These are phyloP conservation scores for Pogonocherus hispidulus DNA, from an alignment of 2,888 invertebrate species.

Conservation along the genomic window DNA sequence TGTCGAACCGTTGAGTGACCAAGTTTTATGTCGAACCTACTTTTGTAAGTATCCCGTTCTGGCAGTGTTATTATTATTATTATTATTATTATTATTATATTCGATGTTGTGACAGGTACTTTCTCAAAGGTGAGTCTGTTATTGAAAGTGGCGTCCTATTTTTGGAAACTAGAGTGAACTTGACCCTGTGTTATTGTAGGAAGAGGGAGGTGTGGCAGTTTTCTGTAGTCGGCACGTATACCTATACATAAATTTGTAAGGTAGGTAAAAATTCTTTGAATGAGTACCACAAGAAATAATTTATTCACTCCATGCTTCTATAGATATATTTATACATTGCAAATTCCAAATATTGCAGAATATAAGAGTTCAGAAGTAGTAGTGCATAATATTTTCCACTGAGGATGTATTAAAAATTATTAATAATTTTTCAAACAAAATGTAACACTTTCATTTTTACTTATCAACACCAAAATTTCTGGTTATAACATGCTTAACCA, in stretches of 20 bases:
- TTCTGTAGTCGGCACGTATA: slow-evolving; percentile 25
- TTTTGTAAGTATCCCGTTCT: background rate
- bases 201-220: slow-evolving; percentile 20
- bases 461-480: no score
- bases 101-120: slow-evolving; percentile 16
- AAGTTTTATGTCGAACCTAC: no score
- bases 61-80: slow-evolving; percentile 8
- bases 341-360: no score
- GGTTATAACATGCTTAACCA: no score
- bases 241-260: slow-evolving; percentile 21
- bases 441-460: no score
- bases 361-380: no score
- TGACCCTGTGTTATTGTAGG: slow-evolving; percentile 24
- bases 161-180: slow-evolving; percentile 22
- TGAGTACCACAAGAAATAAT: slow-evolving; percentile 1
- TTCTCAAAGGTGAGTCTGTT: slow-evolving; percentile 19
- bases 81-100: background rate
- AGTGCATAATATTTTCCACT: no score
- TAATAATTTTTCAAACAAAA: no score
- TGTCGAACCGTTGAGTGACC: no score
- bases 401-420: no score
- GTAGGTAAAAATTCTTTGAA: slow-evolving; percentile 15
- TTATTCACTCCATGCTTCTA: no score
- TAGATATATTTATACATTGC: no score
- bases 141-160: slow-evolving; percentile 22